phyloP scores from a whole-genome alignment of 1,140 invertebrate species.

The Cydia strobilella region DNA sequence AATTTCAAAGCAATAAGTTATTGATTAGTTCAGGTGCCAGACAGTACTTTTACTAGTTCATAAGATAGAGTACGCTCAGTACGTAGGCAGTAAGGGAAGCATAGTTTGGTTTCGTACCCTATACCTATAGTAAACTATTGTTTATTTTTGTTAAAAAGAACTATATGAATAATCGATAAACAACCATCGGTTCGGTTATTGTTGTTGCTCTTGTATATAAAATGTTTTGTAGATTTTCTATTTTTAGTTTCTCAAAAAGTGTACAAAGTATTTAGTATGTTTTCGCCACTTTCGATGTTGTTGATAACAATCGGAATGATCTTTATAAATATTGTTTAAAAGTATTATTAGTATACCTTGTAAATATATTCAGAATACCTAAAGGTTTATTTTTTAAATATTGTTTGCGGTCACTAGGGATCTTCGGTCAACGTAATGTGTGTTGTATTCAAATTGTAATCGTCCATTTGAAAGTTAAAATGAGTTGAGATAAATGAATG shows the following conservation, averaged over 20 bases:
- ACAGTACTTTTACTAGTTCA: conserved; percentile 50
- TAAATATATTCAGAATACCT: conserved; percentile 73
- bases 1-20: conserved; percentile 49
- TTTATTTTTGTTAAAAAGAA: conserved; percentile 54
- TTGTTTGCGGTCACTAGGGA: conserved; percentile 42
- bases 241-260: conserved; percentile 71
- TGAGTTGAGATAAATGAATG: neutral
- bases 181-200: conserved; percentile 62
- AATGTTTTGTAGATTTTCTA: conserved; percentile 76
- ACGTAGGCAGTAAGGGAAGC: conserved; percentile 34
- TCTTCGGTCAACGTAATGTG: conserved; percentile 12
- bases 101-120: conserved; percentile 35
- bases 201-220: conserved; percentile 75
- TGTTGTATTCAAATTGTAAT: conserved; percentile 24
- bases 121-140: conserved; percentile 30
- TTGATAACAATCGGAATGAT: conserved; percentile 55
- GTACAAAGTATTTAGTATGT: conserved; percentile 74
- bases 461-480: conserved; percentile 8
- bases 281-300: conserved; percentile 58
- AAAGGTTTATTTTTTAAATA: conserved; percentile 59
- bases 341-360: conserved; percentile 77
- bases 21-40: conserved; percentile 53
- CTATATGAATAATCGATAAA: conserved; percentile 49
- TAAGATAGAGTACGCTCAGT: conserved; percentile 48
- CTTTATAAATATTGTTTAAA: conserved; percentile 77